phyloP scores from a whole-genome alignment of 2,797 vertebrate species.

The Masticophis lateralis region DNA sequence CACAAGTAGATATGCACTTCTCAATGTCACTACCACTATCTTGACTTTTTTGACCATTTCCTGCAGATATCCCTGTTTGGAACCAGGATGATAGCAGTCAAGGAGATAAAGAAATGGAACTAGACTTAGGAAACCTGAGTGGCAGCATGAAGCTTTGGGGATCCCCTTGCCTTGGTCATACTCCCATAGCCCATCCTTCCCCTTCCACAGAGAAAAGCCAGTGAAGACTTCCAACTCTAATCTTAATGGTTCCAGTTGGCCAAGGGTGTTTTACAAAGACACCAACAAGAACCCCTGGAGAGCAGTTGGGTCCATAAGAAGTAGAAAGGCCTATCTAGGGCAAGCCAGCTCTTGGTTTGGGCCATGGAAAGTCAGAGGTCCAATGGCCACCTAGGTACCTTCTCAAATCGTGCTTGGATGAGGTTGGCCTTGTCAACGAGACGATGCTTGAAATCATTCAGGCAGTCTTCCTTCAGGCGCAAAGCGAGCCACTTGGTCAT shows the following conservation, averaged over 20 bases:
- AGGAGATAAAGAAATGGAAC: background rate
- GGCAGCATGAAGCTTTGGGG: background rate
- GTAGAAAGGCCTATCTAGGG: too few relatives aligned
- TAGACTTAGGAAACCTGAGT: background rate
- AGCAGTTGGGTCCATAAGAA: background rate
- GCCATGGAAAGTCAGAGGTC: background rate
- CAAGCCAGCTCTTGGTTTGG: background rate
- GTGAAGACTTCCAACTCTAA: background rate
- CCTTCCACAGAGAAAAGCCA: background rate
- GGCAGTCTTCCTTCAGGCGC: slow-evolving; percentile 70
- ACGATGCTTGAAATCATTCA: slow-evolving; percentile 73
- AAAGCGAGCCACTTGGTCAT: slow-evolving; percentile 65
- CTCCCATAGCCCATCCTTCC: background rate
- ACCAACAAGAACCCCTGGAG: background rate
- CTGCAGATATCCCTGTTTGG: background rate
- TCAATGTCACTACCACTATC: background rate
- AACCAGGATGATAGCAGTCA: background rate
- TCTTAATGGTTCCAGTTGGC: background rate
- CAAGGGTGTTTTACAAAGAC: background rate
- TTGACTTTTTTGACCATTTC: background rate
- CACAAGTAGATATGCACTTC: background rate
- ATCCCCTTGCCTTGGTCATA: background rate
- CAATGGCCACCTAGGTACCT: slow-evolving; percentile 56
- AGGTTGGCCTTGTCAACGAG: slow-evolving; percentile 74
- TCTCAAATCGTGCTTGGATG: slow-evolving; percentile 77